These are phyloP conservation scores for Eudorcas thomsonii DNA, from an alignment of 2,113 vertebrate genomes.

Conservation along the genomic window DNA sequence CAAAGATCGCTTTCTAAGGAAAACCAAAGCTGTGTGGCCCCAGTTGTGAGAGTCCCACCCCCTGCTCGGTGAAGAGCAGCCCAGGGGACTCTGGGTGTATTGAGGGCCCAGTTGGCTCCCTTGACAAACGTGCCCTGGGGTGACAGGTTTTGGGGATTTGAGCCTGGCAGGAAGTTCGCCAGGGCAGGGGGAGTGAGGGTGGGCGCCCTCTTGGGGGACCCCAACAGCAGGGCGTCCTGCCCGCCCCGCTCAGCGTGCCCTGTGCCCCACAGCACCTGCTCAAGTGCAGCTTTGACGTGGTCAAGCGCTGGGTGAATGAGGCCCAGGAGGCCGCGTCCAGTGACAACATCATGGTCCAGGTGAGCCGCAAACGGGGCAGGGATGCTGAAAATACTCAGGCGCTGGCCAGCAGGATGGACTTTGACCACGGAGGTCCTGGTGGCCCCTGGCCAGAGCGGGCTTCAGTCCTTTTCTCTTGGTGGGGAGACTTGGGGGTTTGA, in stretches of 20 bases:
- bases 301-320: constrained; percentile 89
- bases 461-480: neutral
- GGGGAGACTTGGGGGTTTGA: neutral
- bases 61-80: neutral
- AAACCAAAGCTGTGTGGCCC: neutral
- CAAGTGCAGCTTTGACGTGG: constrained; percentile 86
- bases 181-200: neutral
- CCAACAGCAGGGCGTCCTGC: neutral
- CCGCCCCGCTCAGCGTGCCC: neutral
- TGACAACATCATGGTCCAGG: constrained; percentile 89
- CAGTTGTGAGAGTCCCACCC: neutral
- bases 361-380: constrained; percentile 38
- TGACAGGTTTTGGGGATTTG: neutral
- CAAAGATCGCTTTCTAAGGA: neutral
- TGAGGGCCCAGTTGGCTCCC: neutral
- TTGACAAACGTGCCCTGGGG: neutral
- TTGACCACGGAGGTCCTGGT: neutral
- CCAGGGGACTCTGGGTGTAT: neutral
- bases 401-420: neutral
- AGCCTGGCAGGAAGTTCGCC: neutral
- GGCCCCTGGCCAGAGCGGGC: neutral
- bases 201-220: neutral
- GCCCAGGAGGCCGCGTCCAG: constrained; percentile 88
- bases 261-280: constrained; percentile 81
- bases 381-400: neutral